Percentiles rank a stretch among this genome's conserved stretches.
Conservation (phyloP, 2,113 vertebrate species). For the Hylia prasina region DNA sequence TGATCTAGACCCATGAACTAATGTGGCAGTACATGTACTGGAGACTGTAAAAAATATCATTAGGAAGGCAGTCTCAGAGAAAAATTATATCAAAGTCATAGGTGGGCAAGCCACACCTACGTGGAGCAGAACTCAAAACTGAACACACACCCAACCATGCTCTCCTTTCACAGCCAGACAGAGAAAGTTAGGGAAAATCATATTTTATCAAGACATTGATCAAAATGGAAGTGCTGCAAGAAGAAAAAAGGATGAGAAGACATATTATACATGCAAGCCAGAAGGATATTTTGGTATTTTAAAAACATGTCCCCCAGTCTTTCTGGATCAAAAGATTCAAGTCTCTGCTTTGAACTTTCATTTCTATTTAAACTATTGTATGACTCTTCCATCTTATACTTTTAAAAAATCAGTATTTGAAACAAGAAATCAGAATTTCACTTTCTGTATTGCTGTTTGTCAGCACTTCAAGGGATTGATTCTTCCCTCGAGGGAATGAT, state of each 20-base stretch:
- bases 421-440: neutral
- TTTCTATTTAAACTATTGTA: neutral
- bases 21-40: neutral
- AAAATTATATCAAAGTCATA: rapidly evolving
- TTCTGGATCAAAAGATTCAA: neutral
- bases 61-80: neutral
- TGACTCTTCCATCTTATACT: neutral
- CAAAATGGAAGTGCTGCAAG: neutral
- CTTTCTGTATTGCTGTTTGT: neutral
- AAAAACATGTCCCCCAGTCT: neutral
- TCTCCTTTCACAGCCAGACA: neutral
- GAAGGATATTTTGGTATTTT: neutral
- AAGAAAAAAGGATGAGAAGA: neutral
- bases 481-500: neutral
- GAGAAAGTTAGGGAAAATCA: neutral
- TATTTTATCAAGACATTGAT: neutral
- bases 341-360: neutral
- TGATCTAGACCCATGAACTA: neutral
- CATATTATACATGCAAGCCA: neutral
- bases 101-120: neutral
- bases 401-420: neutral
- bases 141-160: neutral
- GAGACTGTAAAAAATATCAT: neutral
- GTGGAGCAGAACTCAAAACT: neutral
- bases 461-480: neutral